A percentile compares a stretch with the other conserved stretches of the same genome.
Conservation (phyloP, 2,113 vertebrate genomes). For the Picathartes gymnocephalus region DNA sequence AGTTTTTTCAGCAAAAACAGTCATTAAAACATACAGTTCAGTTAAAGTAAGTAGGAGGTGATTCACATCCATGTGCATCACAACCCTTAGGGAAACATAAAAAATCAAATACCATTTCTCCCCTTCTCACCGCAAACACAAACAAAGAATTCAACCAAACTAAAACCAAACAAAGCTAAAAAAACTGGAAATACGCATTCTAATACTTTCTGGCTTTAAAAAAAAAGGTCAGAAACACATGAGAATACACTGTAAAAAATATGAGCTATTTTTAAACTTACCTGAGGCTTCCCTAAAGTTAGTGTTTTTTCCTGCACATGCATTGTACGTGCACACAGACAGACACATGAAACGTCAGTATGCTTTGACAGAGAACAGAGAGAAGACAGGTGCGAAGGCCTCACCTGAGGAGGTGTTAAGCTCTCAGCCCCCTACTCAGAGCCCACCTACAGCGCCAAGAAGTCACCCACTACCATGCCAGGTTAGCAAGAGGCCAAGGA, state of each 20-base stretch:
- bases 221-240: background rate
- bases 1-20: background rate
- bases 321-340: background rate
- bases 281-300: background rate
- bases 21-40: background rate
- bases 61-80: background rate
- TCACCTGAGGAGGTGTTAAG: background rate
- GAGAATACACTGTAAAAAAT: background rate
- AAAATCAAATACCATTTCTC: background rate
- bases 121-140: background rate
- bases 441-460: background rate
- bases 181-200: background rate
- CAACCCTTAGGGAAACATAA: background rate
- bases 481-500: constrained; percentile 31
- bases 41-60: background rate
- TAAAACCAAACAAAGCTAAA: background rate
- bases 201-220: background rate
- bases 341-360: background rate
- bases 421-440: background rate
- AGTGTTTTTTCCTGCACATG: background rate
- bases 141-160: background rate
- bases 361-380: background rate
- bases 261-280: background rate
- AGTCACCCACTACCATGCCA: constrained; percentile 19
- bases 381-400: background rate